phyloP scores from a whole-genome alignment of 1,140 invertebrate species.

The Drosophila sulfurigaster region DNA sequence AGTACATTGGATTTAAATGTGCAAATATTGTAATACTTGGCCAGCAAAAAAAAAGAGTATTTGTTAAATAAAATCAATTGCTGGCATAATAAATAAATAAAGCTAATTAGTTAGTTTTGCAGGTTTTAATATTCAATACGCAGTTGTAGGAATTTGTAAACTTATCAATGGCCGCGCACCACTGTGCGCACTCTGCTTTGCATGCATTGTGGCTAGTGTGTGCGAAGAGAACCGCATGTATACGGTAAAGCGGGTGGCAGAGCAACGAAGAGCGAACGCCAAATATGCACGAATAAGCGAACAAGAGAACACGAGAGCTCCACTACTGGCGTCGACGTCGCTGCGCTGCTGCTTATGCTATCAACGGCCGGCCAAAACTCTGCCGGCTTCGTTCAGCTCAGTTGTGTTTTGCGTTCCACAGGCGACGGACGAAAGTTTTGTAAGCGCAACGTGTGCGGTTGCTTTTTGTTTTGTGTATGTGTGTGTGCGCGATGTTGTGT shows the following conservation, averaged over 20 bases:
- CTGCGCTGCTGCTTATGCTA: constrained; percentile 14
- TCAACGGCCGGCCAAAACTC: constrained; percentile 20
- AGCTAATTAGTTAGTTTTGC: no score
- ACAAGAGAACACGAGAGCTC: constrained; percentile 15
- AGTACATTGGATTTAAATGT: constrained; percentile 23
- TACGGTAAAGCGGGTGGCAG: constrained; percentile 34
- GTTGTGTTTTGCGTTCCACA: constrained; percentile 58
- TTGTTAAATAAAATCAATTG: not conserved
- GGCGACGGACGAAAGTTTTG: constrained; percentile 56
- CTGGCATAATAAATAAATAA: no score
- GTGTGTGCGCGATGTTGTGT: constrained; percentile 29
- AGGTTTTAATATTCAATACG: no score
- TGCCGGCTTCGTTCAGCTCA: constrained; percentile 48
- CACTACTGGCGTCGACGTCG: constrained; percentile 18
- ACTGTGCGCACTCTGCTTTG: constrained; percentile 21
- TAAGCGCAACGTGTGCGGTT: constrained; percentile 41
- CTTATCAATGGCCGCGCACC: constrained; percentile 4
- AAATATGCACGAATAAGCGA: constrained; percentile 12
- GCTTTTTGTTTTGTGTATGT: not conserved
- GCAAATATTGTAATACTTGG: not conserved
- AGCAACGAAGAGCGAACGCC: constrained; percentile 18
- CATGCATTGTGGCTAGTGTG: constrained; percentile 11
- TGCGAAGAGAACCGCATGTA: constrained; percentile 19
- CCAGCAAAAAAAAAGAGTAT: no score
- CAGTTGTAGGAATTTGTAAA: no score